Base-by-base conservation (phyloP, 2,797 vertebrate species). In the Enteromius paludinosus region DNA sequence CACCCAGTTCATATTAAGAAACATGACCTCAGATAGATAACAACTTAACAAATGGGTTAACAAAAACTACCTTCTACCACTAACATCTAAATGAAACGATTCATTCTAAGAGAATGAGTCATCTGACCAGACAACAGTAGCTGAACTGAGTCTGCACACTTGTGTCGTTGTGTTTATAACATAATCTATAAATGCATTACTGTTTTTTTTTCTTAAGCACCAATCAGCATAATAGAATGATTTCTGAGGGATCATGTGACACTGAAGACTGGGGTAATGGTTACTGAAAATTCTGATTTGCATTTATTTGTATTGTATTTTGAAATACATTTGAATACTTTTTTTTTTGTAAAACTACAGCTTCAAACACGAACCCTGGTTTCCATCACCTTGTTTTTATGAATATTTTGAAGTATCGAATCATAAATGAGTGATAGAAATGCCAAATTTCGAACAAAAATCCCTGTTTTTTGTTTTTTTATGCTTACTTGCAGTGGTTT, bases 401-500 rank as follows among this genome's bases (percentile, higher is more conserved):
- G 52, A 20, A 4, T 9, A 23, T n/a, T 56, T 56, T 56, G 10
- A 56, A 56, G 8, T 56, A 56, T 23, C 8, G 20, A n/a, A n/a
- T 54, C 7, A 54, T 18, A 54, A 52, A n/a, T 1, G 3, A 52
- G 2, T 20, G 20, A 54, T 54, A 9, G 52, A 54, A 54, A n/a
- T 0, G 52, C 0, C 9, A n/a, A 10, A 54, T n/a, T n/a, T 4
- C 1, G 0, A n/a, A 10, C 10, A 54, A n/a, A n/a, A 54, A n/a
- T 3, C 20, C 3, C 8, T n/a, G n/a, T n/a, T n/a, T n/a, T n/a
- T n/a, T 5, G 38, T 35, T 35, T 52, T 47, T 52, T 52, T 54
- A 54, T 1, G 3, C 7, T 54, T 0, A 3, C 49, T 9, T 54
- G 49, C n/a, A 0, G 52, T 56, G 9, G 17, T 49, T 49, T 49